phyloP scores from a whole-genome alignment of 1,140 invertebrate genomes.

The Latrodectus geometricus region DNA sequence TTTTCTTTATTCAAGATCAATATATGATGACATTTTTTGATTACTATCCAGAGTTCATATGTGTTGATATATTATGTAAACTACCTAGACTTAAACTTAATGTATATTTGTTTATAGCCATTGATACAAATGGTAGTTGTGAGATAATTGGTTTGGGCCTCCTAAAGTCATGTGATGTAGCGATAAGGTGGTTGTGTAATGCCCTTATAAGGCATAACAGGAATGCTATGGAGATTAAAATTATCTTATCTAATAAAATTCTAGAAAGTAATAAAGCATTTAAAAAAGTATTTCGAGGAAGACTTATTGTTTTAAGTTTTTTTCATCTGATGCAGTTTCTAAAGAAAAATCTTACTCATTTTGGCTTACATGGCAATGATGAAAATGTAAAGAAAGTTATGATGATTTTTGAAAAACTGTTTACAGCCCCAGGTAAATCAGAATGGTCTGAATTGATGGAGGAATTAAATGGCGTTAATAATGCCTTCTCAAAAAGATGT shows the following conservation, averaged over 20 bases:
- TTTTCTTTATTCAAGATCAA: slow-evolving; percentile 13
- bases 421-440: not conserved
- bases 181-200: slow-evolving; percentile 8
- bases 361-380: not conserved
- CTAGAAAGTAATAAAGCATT: not conserved
- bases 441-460: not conserved
- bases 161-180: not conserved
- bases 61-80: slow-evolving; percentile 15
- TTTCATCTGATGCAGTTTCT: slow-evolving; percentile 7
- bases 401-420: slow-evolving; percentile 18
- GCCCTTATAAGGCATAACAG: slow-evolving; percentile 10
- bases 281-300: not conserved
- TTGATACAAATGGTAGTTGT: slow-evolving; percentile 20
- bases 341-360: slow-evolving; percentile 9
- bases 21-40: slow-evolving; percentile 17
- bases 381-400: not conserved
- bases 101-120: slow-evolving; percentile 1
- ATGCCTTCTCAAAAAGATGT: not conserved
- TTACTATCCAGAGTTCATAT: slow-evolving; percentile 28
- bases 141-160: slow-evolving; percentile 7
- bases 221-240: not conserved
- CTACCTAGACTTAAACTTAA: not conserved
- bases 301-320: not conserved
- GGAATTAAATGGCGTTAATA: not conserved
- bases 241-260: slow-evolving; percentile 9